Evolutionary conservation across 2,888 invertebrate species (phyloP).

Genomic region (Apoda limacodes): DNA sequence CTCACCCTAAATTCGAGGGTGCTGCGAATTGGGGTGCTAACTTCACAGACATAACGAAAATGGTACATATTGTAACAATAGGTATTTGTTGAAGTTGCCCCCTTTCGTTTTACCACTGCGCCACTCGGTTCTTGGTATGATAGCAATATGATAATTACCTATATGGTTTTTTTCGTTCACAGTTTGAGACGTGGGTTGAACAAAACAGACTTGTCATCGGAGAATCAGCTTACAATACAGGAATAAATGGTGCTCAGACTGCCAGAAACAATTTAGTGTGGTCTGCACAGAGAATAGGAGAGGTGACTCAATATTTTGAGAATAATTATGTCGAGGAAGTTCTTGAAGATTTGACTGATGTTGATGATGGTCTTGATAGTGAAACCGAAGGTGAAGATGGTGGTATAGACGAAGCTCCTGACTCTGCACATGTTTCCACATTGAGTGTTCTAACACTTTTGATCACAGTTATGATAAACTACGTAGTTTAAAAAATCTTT

Average conservation of each 20-base stretch:
- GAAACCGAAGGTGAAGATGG: constrained; percentile 5
- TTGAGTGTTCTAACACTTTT: constrained; percentile 37
- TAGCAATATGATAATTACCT: no score
- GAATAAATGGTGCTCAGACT: constrained; percentile 26
- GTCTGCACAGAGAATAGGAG: constrained; percentile 31
- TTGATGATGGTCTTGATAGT: constrained; percentile 5
- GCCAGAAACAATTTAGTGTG: constrained; percentile 36
- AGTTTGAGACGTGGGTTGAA: not conserved
- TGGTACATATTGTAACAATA: no score
- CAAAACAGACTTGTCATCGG: not conserved
- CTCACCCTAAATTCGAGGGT: no score
- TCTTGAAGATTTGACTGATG: constrained; percentile 14
- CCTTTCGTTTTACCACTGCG: no score
- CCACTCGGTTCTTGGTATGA: no score
- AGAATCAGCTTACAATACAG: constrained; percentile 30
- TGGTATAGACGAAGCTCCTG: constrained; percentile 2
- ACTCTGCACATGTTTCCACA: constrained; percentile 35
- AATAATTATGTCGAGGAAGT: constrained; percentile 37
- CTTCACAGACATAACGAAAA: no score
- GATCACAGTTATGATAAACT: constrained; percentile 29
- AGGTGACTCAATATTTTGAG: constrained; percentile 39
- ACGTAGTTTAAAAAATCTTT: constrained; percentile 23
- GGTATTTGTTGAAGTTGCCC: no score
- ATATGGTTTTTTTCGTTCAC: no score
- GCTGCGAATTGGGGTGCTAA: no score